Evolutionary conservation across 2,113 vertebrate genomes (phyloP).

Genomic region (human (Homo sapiens)): GRCh38 chr5:51058501-51059000

Average conservation of each 20-base stretch:
- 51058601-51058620: background rate
- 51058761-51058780: background rate
- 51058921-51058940: no score
- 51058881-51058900: background rate
- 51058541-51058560: background rate
- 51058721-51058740: background rate
- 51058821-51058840: background rate
- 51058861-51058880: background rate
- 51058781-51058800: background rate
- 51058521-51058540: background rate
- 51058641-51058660: background rate
- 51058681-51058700: background rate
- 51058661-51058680: background rate
- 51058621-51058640: background rate
- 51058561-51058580: background rate
- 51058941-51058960: no score
- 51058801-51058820: background rate
- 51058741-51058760: background rate
- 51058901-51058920: no score
- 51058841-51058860: background rate
- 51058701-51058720: background rate
- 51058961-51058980: no score
- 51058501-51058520: background rate
- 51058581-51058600: background rate
- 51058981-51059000: no score